A percentile compares a stretch with the other conserved stretches of the same genome.
phyloP scores from a whole-genome alignment of 2,888 invertebrate genomes.

The Digitonthophagus gazella region DNA sequence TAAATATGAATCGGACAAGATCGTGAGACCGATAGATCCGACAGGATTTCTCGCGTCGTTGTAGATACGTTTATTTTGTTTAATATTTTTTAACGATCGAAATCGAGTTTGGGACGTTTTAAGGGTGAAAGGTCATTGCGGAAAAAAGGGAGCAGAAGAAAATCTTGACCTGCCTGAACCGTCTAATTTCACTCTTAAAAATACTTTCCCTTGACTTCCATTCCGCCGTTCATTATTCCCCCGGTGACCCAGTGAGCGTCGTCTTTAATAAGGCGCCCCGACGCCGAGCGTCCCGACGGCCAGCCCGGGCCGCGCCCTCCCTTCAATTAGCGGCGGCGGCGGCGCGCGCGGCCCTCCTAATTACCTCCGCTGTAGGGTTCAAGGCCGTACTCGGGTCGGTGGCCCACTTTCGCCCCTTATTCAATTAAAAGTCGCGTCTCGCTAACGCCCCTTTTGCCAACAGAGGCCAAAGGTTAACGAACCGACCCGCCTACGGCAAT shows the following conservation, averaged over 20 bases:
- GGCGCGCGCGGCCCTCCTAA: constrained; percentile 41
- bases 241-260: constrained; percentile 48
- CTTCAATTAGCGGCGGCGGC: constrained; percentile 50
- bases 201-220: constrained; percentile 51
- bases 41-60: no score
- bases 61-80: not conserved
- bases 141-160: constrained; percentile 35
- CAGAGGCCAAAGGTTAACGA: constrained; percentile 1
- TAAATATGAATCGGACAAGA: not conserved
- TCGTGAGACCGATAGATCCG: no score
- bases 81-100: not conserved
- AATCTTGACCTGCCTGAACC: constrained; percentile 49
- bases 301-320: constrained; percentile 23
- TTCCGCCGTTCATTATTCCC: constrained; percentile 49
- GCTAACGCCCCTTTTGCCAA: constrained; percentile 14
- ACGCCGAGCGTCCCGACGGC: constrained; percentile 22
- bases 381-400: constrained; percentile 39
- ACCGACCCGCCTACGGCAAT: not conserved
- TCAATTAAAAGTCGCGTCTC: constrained; percentile 32
- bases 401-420: constrained; percentile 42
- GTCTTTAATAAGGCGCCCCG: constrained; percentile 46
- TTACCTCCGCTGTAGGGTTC: constrained; percentile 45
- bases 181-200: constrained; percentile 52
- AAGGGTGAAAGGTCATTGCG: not conserved
- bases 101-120: not conserved